phyloP scores from a whole-genome alignment of 64 coral and sea anemone species.

The Pocillopora damicornis region DNA sequence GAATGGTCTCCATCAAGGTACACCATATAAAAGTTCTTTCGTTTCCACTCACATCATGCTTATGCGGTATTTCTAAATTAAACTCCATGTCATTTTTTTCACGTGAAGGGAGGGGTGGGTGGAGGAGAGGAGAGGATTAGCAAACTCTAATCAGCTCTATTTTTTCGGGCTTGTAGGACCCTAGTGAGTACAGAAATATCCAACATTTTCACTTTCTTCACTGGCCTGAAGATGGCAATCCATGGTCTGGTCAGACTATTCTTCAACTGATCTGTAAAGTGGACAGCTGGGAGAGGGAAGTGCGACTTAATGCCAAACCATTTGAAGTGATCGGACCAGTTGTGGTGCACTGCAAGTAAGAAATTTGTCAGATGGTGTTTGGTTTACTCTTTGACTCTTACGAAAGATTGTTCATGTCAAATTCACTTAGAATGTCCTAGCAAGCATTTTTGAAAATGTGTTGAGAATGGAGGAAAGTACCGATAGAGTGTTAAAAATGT shows the following conservation, averaged over 20 bases:
- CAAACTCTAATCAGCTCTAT: too few species aligned
- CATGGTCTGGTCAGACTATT: constrained; percentile 84
- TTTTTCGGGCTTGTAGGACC: constrained; percentile 43
- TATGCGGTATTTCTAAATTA: neutral
- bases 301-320: constrained; percentile 40
- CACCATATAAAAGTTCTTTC: neutral
- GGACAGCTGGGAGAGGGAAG: constrained; percentile 76
- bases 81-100: too few species aligned
- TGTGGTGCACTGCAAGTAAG: constrained; percentile 81
- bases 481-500: too few species aligned
- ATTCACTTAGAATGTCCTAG: too few species aligned
- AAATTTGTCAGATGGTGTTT: neutral
- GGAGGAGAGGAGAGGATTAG: too few species aligned
- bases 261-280: constrained; percentile 76
- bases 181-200: constrained; percentile 70
- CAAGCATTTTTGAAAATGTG: too few species aligned
- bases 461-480: too few species aligned
- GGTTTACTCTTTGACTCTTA: neutral
- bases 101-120: too few species aligned
- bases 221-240: constrained; percentile 54
- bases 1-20: constrained; percentile 70
- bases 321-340: constrained; percentile 75
- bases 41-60: neutral
- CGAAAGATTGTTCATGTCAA: too few species aligned
- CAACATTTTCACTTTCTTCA: constrained; percentile 88